A percentile compares a stretch with the other conserved stretches of the same genome.
Conservation (phyloP, 1,140 invertebrate genomes). For the Drosophila nebulosa region DNA sequence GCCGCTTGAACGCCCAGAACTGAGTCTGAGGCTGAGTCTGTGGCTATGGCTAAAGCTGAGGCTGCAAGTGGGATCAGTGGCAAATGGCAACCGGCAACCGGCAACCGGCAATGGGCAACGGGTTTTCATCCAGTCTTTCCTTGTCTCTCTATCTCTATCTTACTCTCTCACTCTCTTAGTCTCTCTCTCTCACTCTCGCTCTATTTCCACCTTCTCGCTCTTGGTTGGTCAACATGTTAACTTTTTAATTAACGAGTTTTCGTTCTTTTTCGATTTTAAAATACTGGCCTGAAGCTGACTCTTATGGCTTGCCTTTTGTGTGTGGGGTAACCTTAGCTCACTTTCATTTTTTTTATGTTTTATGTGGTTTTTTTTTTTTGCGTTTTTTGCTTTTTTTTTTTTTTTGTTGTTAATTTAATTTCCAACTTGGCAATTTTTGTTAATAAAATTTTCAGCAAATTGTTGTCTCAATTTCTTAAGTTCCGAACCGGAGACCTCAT, state of each 20-base stretch:
- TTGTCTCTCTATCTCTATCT: conserved; percentile 1
- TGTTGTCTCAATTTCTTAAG: conserved; percentile 65
- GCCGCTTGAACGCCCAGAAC: conserved; percentile 12
- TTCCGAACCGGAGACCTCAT: conserved; percentile 16
- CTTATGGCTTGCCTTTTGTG: conserved; percentile 1
- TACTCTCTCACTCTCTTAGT: not conserved
- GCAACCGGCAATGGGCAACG: too few species aligned
- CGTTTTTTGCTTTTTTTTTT: not conserved
- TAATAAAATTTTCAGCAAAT: conserved; percentile 80
- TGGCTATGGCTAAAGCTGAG: too few species aligned
- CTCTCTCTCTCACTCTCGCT: not conserved
- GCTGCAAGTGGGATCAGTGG: conserved; percentile 4
- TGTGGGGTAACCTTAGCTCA: conserved; percentile 66
- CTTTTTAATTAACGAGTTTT: conserved; percentile 81
- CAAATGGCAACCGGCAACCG: not conserved
- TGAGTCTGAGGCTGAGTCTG: too few species aligned
- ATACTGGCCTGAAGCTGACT: conserved; percentile 47
- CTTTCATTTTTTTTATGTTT: conserved; percentile 61
- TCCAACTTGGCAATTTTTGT: conserved; percentile 56
- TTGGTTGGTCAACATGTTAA: conserved; percentile 61
- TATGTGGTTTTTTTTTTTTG: not conserved
- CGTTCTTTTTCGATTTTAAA: conserved; percentile 80
- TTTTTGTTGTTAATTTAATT: conserved; percentile 15
- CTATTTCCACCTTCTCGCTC: not conserved
- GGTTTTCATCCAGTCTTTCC: not conserved